Conservation (phyloP, 2,888 invertebrate genomes). For the Stictocephala bisonia region DNA sequence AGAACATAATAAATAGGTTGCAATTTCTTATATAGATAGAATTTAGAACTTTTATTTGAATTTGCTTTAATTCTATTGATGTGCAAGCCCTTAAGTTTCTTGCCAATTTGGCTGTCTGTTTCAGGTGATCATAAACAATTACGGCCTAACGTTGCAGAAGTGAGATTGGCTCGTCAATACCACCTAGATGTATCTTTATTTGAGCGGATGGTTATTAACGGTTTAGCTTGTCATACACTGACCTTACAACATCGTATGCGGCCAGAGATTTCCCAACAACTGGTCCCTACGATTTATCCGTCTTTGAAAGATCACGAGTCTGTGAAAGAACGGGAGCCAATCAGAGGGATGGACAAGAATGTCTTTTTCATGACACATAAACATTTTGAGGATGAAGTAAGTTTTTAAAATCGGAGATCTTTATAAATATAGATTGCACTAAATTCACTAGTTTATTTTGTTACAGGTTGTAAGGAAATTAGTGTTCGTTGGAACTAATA, state of each 20-base stretch:
- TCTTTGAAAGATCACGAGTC: slow-evolving; percentile 70
- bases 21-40: too few relatives aligned
- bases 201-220: slow-evolving; percentile 80
- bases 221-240: slow-evolving; percentile 71
- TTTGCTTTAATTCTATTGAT: too few relatives aligned
- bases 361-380: slow-evolving; percentile 77
- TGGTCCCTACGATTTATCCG: slow-evolving; percentile 75
- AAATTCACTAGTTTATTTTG: too few relatives aligned
- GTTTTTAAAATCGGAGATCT: too few relatives aligned
- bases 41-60: too few relatives aligned
- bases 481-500: too few relatives aligned
- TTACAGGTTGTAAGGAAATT: too few relatives aligned
- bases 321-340: slow-evolving; percentile 69
- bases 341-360: slow-evolving; percentile 71
- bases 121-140: slow-evolving; percentile 86
- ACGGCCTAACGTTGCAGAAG: slow-evolving; percentile 77
- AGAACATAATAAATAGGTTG: too few relatives aligned
- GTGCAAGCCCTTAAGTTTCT: too few relatives aligned
- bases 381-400: slow-evolving; percentile 69
- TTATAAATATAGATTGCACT: too few relatives aligned
- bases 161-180: slow-evolving; percentile 73
- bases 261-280: slow-evolving; percentile 70
- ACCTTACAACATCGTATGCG: slow-evolving; percentile 84
- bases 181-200: slow-evolving; percentile 83
- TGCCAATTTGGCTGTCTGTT: too few relatives aligned